These are phyloP conservation scores for Protonibea diacanthus DNA, from an alignment of 2,797 vertebrate species.

Conservation along the genomic window DNA sequence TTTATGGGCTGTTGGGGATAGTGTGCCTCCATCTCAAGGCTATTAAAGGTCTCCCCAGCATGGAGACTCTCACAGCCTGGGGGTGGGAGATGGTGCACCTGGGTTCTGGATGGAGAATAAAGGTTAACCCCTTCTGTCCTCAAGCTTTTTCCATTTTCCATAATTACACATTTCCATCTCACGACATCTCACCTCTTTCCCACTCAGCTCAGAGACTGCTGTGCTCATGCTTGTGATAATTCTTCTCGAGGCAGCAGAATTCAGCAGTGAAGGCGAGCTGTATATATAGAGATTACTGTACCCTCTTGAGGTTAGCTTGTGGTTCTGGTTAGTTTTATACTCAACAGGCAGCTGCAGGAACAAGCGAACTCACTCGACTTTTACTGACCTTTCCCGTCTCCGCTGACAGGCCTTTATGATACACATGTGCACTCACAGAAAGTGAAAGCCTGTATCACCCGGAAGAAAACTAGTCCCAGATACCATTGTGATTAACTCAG, in stretches of 20 bases:
- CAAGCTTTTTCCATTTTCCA: background rate
- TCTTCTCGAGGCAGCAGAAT: slow-evolving; percentile 8
- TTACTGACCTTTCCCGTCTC: slow-evolving; percentile 54
- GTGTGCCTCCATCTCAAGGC: slow-evolving; percentile 61
- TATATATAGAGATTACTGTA: slow-evolving; percentile 33
- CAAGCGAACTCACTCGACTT: slow-evolving; percentile 51
- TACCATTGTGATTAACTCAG: slow-evolving; percentile 67
- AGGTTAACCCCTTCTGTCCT: slow-evolving; percentile 55
- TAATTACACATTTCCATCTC: background rate
- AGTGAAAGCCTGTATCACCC: slow-evolving; percentile 36
- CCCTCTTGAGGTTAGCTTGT: slow-evolving; percentile 51
- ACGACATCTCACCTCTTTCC: background rate
- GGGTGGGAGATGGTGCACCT: slow-evolving; percentile 65
- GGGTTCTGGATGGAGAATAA: slow-evolving; percentile 44
- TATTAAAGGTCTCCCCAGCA: slow-evolving; percentile 68
- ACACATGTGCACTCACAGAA: slow-evolving; percentile 50
- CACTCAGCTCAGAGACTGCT: background rate
- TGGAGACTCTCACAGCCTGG: slow-evolving; percentile 46
- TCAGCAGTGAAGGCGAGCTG: slow-evolving; percentile 1
- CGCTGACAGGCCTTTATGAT: slow-evolving; percentile 53
- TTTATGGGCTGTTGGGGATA: slow-evolving; percentile 72
- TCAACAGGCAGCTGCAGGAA: slow-evolving; percentile 54
- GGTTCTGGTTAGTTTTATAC: slow-evolving; percentile 57
- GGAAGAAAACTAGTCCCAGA: slow-evolving; percentile 43
- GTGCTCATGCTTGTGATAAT: background rate